phyloP scores from a whole-genome alignment of 2,888 invertebrate genomes.

The Lacanobia oleracea region DNA sequence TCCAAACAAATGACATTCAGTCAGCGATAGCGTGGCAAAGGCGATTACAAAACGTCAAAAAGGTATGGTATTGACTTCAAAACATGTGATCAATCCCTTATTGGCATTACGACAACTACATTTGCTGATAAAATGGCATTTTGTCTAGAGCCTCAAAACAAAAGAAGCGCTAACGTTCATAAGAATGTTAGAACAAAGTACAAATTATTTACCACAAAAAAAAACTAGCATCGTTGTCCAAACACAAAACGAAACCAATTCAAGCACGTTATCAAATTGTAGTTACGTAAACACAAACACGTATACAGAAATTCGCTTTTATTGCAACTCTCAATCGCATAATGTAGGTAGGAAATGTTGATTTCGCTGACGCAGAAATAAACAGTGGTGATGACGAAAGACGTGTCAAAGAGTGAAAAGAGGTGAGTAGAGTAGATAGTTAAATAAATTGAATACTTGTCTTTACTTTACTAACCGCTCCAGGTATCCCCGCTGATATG shows the following conservation, averaged over 20 bases:
- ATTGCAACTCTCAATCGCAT: slow-evolving; percentile 58
- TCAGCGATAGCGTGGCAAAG: too few relatives aligned
- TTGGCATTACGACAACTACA: too few relatives aligned
- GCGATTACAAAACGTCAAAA: too few relatives aligned
- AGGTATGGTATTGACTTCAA: too few relatives aligned
- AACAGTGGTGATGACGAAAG: slow-evolving; percentile 20
- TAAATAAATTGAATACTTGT: slow-evolving; percentile 70
- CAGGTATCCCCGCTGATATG: slow-evolving; percentile 97
- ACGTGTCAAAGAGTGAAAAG: slow-evolving; percentile 35
- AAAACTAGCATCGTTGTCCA: slow-evolving; percentile 35
- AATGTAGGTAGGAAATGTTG: slow-evolving; percentile 34
- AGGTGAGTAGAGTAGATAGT: slow-evolving; percentile 33
- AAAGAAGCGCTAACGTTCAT: not conserved
- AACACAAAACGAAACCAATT: slow-evolving; percentile 53
- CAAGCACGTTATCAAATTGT: slow-evolving; percentile 55
- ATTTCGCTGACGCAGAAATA: slow-evolving; percentile 57
- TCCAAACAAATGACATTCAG: too few relatives aligned
- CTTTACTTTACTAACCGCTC: slow-evolving; percentile 94
- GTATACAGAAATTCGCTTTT: slow-evolving; percentile 63
- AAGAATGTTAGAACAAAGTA: not conserved
- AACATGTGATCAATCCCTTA: too few relatives aligned
- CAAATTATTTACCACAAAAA: slow-evolving; percentile 6
- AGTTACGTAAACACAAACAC: slow-evolving; percentile 62
- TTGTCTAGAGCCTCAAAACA: not conserved
- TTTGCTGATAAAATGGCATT: too few relatives aligned